Evolutionary conservation across 1,140 invertebrate genomes (phyloP), one percentile per base, ranked within the genome.

Genomic region (Scylla paramamosain): DNA sequence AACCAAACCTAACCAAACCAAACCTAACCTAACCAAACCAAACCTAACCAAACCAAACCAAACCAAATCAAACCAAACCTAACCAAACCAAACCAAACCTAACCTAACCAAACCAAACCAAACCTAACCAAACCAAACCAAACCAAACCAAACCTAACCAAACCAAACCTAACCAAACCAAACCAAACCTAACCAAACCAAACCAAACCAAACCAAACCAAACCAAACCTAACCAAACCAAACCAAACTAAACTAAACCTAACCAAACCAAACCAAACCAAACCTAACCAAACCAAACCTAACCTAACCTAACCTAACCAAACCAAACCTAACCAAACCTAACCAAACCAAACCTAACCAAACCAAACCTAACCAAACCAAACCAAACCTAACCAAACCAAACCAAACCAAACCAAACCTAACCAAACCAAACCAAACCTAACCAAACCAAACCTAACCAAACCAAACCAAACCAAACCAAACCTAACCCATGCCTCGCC

Each of bases 341-440:
- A 0, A 32, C 87, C 87, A 2, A 32, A 6, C 87, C 87, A 45
- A 32, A 32, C 29, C 87, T 45, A 89, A 89, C 87, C 39, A 89
- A 48, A 48, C 46, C 88, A 52, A 48, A 48, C 88, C 88, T 10
- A 59, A 90, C 88, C 88, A 31, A 32, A 91, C 52, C 89, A 25
- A 91, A 91, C 89, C 89, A 31, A 67, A 91, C 89, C 89, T 1
- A 91, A 91, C 48, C 89, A 31, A 91, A 91, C 89, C 89, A 45
- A 91, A 91, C 89, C 89, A 67, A 91, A 91, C 89, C 89, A 45
- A 91, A 91, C 89, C 89, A 67, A 91, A 91, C 89, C 46, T 91
- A 91, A 91, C 89, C 89, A 67, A 91, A 91, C 89, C 89, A 31
- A 67, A 91, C 89, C 89, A 31, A 91, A 91, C 89, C 89, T 90